phyloP scores from a whole-genome alignment of 2,797 vertebrate genomes.

The Carcharodon carcharias region DNA sequence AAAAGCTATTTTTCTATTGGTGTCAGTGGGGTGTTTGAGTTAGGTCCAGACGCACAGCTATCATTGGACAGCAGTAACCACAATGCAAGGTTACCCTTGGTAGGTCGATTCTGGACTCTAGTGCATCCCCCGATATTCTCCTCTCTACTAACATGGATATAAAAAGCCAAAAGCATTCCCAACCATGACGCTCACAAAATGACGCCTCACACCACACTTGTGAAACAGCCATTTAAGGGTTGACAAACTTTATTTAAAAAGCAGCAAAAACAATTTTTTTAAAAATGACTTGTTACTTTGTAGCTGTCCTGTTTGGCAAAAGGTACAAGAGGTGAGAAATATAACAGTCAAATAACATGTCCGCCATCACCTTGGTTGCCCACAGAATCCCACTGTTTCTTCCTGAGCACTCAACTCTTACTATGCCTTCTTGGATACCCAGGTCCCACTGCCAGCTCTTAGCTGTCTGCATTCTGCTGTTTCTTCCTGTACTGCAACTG shows the following conservation, averaged over 20 bases:
- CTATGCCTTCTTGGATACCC: too few species aligned
- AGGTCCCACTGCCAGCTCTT: too few species aligned
- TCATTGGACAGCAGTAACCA: neutral
- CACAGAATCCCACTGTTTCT: too few species aligned
- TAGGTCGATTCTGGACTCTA: neutral
- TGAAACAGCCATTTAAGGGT: neutral
- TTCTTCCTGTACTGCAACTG: too few species aligned
- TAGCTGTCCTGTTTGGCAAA: neutral
- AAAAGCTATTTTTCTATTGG: neutral
- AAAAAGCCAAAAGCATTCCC: neutral
- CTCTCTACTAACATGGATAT: neutral
- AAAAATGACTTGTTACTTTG: neutral
- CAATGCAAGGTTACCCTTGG: neutral
- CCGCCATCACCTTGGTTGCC: too few species aligned
- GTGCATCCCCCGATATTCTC: neutral
- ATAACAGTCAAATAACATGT: too few species aligned
- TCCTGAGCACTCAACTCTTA: too few species aligned
- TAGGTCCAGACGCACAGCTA: neutral
- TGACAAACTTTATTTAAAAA: neutral
- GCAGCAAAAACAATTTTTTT: neutral
- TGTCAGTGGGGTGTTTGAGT: neutral
- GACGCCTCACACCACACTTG: neutral
- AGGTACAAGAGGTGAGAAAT: neutral
- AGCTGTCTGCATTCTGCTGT: too few species aligned
- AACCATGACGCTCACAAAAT: neutral